These are phyloP conservation scores for Hemaris fuciformis DNA, from an alignment of 2,888 invertebrate species.

Conservation along the genomic window DNA sequence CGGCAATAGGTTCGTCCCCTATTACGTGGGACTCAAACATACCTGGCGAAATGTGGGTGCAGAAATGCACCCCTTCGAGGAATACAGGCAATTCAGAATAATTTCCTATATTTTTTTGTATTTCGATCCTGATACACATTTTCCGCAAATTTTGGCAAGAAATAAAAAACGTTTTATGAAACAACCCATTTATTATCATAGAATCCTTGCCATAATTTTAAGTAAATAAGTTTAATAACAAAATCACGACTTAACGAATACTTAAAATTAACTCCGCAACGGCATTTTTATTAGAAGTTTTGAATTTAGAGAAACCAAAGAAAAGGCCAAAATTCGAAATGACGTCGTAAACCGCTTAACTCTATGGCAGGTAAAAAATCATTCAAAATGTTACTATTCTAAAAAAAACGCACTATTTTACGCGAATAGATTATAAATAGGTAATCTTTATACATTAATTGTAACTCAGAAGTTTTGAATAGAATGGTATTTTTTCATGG, in stretches of 20 bases:
- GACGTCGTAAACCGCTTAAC: conserved; percentile 73
- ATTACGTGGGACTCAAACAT: too few relatives aligned
- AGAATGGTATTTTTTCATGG: too few relatives aligned
- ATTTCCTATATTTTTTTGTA: too few relatives aligned
- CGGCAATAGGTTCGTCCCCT: too few relatives aligned
- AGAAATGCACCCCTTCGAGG: too few relatives aligned
- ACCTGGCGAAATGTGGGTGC: too few relatives aligned
- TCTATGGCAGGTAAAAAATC: conserved; percentile 75
- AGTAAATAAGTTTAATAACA: conserved; percentile 80
- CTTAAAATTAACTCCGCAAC: conserved; percentile 76
- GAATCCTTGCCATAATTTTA: conserved; percentile 80
- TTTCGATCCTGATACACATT: too few relatives aligned
- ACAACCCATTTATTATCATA: conserved; percentile 75
- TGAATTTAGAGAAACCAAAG: conserved; percentile 50
- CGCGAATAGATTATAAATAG: background rate
- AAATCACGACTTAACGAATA: conserved; percentile 80
- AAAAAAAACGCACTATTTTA: conserved; percentile 3
- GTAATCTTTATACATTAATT: background rate
- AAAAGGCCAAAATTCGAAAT: conserved; percentile 31
- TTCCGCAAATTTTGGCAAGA: background rate
- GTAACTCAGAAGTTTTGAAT: background rate
- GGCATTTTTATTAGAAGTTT: conserved; percentile 39
- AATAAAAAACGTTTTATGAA: conserved; percentile 47
- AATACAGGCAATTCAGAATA: too few relatives aligned
- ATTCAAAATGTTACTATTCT: conserved; percentile 8